Evolutionary conservation across 1,140 invertebrate species (phyloP).

Genomic region (Bombus confusus): DNA sequence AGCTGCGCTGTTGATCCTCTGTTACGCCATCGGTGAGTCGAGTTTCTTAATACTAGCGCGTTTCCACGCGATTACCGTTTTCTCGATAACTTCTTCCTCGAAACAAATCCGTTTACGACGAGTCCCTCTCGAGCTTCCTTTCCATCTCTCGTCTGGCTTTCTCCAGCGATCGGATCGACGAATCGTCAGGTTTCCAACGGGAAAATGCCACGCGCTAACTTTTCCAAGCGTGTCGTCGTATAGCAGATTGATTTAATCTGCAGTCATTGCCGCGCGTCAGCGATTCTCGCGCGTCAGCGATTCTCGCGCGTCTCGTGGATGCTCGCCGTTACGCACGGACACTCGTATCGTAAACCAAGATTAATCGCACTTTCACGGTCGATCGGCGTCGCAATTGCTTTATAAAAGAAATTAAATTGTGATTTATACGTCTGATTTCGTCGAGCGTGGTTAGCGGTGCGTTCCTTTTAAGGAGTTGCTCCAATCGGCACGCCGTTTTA

Average conservation of each 20-base stretch:
- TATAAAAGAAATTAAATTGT: constrained; percentile 45
- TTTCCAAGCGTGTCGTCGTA: not conserved
- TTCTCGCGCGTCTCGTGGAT: not conserved
- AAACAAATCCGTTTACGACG: not conserved
- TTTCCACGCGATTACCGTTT: not conserved
- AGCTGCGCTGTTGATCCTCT: constrained; percentile 70
- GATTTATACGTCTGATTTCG: constrained; percentile 53
- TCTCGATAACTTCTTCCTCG: not conserved
- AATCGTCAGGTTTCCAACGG: too few relatives aligned
- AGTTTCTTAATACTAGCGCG: constrained; percentile 56
- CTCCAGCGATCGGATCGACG: too few relatives aligned
- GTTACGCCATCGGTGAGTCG: constrained; percentile 75
- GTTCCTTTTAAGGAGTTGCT: constrained; percentile 35
- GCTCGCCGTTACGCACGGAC: not conserved
- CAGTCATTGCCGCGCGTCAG: not conserved
- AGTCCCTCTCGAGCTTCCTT: not conserved
- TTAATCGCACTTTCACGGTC: constrained; percentile 46
- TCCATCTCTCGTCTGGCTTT: too few relatives aligned
- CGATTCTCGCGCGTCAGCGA: too few relatives aligned
- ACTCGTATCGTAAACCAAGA: constrained; percentile 37
- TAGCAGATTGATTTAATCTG: not conserved
- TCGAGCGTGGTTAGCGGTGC: not conserved
- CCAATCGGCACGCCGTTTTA: constrained; percentile 27
- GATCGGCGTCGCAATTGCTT: constrained; percentile 46
- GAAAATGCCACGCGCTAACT: too few relatives aligned